Evolutionary conservation across 2,888 invertebrate species (phyloP).

Genomic region (Netelia fuscicornis): DNA sequence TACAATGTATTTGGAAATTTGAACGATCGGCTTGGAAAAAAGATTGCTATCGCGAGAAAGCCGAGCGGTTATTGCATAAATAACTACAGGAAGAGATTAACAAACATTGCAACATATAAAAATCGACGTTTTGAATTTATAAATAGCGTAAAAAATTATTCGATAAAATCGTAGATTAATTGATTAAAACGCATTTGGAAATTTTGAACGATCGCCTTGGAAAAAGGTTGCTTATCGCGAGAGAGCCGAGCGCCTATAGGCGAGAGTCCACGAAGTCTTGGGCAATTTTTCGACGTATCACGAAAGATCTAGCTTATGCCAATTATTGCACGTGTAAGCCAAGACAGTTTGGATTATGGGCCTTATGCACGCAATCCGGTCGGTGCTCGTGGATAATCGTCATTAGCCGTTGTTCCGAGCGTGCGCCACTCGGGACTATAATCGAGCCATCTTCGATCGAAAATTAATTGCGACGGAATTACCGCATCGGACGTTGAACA

Average conservation of each 20-base stretch:
- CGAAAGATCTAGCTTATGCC: constrained; percentile 18
- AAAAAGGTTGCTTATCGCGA: no score
- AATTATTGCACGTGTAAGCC: constrained; percentile 38
- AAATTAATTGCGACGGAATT: constrained; percentile 38
- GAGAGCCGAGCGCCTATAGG: not conserved
- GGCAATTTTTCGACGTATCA: constrained; percentile 44
- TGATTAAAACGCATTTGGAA: no score
- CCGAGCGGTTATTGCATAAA: no score
- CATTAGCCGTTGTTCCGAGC: constrained; percentile 14
- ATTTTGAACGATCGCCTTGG: no score
- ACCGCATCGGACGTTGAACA: constrained; percentile 29
- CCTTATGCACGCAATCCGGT: constrained; percentile 49
- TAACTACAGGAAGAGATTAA: no score
- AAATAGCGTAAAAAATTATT: no score
- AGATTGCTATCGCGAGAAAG: no score
- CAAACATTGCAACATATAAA: no score
- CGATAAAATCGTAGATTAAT: no score
- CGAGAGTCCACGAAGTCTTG: constrained; percentile 21
- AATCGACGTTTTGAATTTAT: no score
- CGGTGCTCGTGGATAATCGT: not conserved
- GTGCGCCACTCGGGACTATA: constrained; percentile 64
- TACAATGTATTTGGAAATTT: no score
- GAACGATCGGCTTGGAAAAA: no score
- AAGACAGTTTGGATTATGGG: constrained; percentile 32
- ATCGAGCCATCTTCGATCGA: constrained; percentile 46